Evolutionary conservation across 2,113 vertebrate species (phyloP).

Genomic region (Sylvietta virens): DNA sequence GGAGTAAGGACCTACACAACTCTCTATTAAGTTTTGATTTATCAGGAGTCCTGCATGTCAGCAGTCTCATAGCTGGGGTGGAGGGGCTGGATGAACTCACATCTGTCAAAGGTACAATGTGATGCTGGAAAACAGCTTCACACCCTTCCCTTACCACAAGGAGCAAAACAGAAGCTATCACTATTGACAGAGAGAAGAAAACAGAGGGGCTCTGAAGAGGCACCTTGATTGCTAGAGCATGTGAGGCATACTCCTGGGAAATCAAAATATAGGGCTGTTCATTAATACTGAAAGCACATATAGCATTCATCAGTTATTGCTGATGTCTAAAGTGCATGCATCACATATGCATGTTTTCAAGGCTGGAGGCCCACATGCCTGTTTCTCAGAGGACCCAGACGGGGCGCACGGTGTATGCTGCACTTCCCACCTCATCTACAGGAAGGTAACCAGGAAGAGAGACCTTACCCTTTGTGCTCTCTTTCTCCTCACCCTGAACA

Average conservation of each 20-base stretch:
- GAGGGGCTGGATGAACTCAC: background rate
- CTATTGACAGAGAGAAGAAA: background rate
- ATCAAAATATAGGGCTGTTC: constrained; percentile 23
- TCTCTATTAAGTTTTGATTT: constrained; percentile 25
- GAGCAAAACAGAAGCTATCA: background rate
- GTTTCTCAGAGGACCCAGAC: background rate
- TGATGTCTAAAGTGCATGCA: background rate
- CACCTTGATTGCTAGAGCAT: constrained; percentile 18
- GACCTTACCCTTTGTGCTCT: background rate
- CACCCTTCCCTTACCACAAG: background rate
- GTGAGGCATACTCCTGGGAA: background rate
- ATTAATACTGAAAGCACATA: constrained; percentile 15
- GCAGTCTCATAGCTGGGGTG: background rate
- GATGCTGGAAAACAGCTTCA: background rate
- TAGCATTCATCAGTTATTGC: background rate
- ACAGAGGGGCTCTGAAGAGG: background rate
- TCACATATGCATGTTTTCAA: background rate
- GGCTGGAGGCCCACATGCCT: background rate
- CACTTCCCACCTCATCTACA: background rate
- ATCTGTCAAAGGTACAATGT: background rate
- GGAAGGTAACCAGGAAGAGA: background rate
- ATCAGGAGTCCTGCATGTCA: background rate
- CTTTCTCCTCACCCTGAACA: background rate
- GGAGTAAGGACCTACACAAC: background rate
- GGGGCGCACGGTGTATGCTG: background rate